Evolutionary conservation across 2,113 vertebrate genomes (phyloP).

Genomic region (Platichthys stellatus): DNA sequence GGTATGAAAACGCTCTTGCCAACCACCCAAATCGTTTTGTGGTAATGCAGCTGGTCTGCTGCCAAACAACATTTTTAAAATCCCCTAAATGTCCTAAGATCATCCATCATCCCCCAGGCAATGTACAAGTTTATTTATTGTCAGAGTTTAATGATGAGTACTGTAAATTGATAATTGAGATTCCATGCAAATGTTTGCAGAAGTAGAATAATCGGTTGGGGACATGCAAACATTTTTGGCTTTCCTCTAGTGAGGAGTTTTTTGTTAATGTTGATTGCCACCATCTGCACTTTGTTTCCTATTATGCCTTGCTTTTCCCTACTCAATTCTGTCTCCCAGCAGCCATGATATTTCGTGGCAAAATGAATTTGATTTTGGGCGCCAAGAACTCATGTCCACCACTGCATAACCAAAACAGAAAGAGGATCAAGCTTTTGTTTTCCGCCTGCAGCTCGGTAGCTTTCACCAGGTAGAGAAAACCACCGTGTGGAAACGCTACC

Average conservation of each 20-base stretch:
- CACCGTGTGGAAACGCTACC: not conserved
- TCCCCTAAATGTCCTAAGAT: not conserved
- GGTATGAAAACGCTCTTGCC: constrained; percentile 29
- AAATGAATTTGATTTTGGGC: not conserved
- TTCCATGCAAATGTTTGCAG: too few species aligned
- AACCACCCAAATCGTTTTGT: constrained; percentile 12
- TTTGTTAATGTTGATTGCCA: not conserved
- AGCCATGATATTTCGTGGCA: not conserved
- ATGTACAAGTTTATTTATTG: not conserved
- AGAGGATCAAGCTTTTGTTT: not conserved
- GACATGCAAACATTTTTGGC: too few species aligned
- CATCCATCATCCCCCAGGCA: not conserved
- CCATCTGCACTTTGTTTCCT: not conserved
- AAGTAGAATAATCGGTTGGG: too few species aligned
- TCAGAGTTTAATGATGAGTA: not conserved
- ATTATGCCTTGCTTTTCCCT: not conserved
- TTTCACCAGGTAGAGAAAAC: not conserved
- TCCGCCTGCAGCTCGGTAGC: not conserved
- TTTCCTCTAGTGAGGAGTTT: not conserved
- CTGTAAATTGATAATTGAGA: not conserved
- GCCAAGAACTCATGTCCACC: not conserved
- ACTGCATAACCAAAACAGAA: not conserved
- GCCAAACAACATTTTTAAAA: not conserved
- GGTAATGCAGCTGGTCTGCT: not conserved
- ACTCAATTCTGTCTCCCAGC: not conserved